Percentiles rank a stretch among this genome's conserved stretches.
phyloP scores from a whole-genome alignment of 1,140 invertebrate species.

The Drosophila obscura region DNA sequence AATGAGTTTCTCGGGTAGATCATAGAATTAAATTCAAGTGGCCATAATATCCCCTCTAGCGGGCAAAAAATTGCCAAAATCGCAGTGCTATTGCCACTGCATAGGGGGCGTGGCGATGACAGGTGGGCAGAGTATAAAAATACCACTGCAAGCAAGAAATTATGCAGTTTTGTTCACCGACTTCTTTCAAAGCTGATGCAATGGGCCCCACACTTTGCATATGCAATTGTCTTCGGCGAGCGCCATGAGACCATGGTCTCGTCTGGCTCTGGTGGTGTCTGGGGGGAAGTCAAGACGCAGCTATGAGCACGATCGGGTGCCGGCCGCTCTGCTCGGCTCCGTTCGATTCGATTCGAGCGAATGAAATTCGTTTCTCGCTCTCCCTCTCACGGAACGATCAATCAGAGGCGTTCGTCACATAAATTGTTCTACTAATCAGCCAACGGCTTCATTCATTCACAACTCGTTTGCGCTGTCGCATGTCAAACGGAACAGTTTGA shows the following conservation, averaged over 20 bases:
- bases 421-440: conserved; percentile 70
- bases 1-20: conserved; percentile 36
- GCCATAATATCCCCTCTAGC: conserved; percentile 26
- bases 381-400: conserved; percentile 52
- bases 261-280: conserved; percentile 5
- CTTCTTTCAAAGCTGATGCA: conserved; percentile 67
- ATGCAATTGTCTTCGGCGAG: conserved; percentile 58
- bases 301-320: conserved; percentile 10
- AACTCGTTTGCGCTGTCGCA: conserved; percentile 72
- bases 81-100: background rate
- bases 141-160: conserved; percentile 38
- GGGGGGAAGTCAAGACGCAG: conserved; percentile 18
- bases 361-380: conserved; percentile 7
- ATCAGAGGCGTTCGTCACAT: conserved; percentile 63
- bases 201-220: conserved; percentile 59
- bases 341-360: background rate
- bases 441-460: conserved; percentile 75
- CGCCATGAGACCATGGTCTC: conserved; percentile 34
- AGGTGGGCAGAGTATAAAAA: conserved; percentile 29
- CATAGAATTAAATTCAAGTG: conserved; percentile 36
- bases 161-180: conserved; percentile 28
- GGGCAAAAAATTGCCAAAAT: conserved; percentile 2
- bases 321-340: background rate
- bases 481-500: conserved; percentile 22
- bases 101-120: conserved; percentile 22